These are phyloP conservation scores for Champsocephalus esox DNA, from an alignment of 2,797 vertebrate genomes.

Conservation along the genomic window DNA sequence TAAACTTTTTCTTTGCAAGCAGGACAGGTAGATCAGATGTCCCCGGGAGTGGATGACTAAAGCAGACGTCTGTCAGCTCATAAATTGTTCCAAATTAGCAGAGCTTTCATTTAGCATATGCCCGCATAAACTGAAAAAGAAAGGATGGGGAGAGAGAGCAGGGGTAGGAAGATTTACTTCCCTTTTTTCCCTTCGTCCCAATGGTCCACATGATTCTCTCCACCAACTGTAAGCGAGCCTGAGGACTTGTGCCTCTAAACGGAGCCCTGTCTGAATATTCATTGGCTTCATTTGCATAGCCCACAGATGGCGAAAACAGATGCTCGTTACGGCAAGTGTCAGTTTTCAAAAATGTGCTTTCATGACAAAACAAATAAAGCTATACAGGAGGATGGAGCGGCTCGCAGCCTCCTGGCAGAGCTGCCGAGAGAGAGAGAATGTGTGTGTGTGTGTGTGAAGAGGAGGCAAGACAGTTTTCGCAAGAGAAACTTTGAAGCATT, in stretches of 20 bases:
- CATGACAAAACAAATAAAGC: slow-evolving; percentile 85
- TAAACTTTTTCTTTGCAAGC: slow-evolving; percentile 7
- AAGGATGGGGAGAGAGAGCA: slow-evolving; percentile 45
- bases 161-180: slow-evolving; percentile 64
- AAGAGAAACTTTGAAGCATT: no score
- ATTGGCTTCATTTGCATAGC: slow-evolving; percentile 83
- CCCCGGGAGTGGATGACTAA: slow-evolving; percentile 49
- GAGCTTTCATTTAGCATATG: slow-evolving; percentile 81
- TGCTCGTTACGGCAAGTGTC: slow-evolving; percentile 81
- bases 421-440: slow-evolving; percentile 45
- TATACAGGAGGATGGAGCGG: slow-evolving; percentile 77
- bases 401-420: slow-evolving; percentile 72
- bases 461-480: no score
- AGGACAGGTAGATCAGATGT: slow-evolving; percentile 63
- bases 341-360: slow-evolving; percentile 82
- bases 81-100: slow-evolving; percentile 80
- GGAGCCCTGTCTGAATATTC: slow-evolving; percentile 84
- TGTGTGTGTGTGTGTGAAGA: no score
- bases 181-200: slow-evolving; percentile 20
- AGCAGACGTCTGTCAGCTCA: slow-evolving; percentile 62
- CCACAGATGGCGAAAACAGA: slow-evolving; percentile 85
- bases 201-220: slow-evolving; percentile 59
- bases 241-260: slow-evolving; percentile 76
- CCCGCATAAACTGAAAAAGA: slow-evolving; percentile 49
- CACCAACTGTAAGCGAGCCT: slow-evolving; percentile 69